Percentiles rank a stretch among this genome's conserved stretches.
Evolutionary conservation across 2,113 vertebrate genomes (phyloP).

Genomic region (Oxyruncus cristatus): DNA sequence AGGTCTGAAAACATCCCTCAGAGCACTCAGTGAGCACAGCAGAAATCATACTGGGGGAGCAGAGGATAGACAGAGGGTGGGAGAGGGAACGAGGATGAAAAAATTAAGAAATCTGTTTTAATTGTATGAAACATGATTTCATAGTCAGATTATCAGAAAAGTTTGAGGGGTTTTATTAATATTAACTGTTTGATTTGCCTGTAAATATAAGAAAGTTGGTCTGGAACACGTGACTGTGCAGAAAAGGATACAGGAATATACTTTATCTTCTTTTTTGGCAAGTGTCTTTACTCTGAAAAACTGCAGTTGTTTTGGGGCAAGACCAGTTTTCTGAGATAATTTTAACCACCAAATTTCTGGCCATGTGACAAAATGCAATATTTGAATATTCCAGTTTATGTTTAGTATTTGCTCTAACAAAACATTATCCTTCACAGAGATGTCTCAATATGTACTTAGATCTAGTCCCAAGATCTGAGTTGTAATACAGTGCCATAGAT

Average conservation of each 20-base stretch:
- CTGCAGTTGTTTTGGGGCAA: not conserved
- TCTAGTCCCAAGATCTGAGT: not conserved
- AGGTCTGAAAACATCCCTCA: not conserved
- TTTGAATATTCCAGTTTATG: not conserved
- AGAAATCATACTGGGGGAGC: not conserved
- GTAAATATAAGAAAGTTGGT: not conserved
- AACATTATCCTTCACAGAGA: not conserved
- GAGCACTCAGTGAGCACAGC: not conserved
- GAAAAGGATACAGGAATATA: not conserved
- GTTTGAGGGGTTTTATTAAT: not conserved
- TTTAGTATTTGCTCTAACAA: not conserved
- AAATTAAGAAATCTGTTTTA: not conserved
- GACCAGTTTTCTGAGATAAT: not conserved
- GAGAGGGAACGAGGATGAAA: not conserved
- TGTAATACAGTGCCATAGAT: not conserved
- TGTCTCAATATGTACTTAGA: not conserved
- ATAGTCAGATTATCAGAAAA: not conserved
- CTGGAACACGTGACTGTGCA: not conserved
- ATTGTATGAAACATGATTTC: not conserved
- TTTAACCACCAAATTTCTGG: not conserved
- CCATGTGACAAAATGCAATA: not conserved
- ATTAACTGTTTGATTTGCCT: not conserved
- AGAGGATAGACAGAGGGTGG: not conserved
- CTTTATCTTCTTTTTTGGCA: not conserved
- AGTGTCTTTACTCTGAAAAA: not conserved